Percentiles rank a stretch among this genome's conserved stretches.
Evolutionary conservation across 2,888 invertebrate genomes (phyloP).

Genomic region (Calliopum simillimum): DNA sequence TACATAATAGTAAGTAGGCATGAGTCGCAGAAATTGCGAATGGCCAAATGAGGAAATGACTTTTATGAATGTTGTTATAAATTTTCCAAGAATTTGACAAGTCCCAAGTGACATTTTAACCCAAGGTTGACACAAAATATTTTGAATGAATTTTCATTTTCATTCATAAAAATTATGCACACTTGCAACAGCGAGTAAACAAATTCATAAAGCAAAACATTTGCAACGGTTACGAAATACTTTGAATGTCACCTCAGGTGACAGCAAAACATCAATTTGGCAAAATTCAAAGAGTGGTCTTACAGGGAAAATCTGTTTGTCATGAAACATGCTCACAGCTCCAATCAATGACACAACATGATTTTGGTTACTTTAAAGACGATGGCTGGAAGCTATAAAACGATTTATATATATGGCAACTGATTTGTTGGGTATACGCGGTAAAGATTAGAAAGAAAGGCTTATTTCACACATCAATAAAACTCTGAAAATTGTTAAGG

Average conservation of each 20-base stretch:
- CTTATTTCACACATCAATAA: constrained; percentile 23
- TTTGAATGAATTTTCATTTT: constrained; percentile 25
- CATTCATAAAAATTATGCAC: constrained; percentile 22
- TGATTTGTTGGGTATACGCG: constrained; percentile 3
- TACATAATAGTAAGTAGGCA: no score
- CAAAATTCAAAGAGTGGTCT: no score
- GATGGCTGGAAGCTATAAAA: constrained; percentile 15
- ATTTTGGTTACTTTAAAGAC: neutral
- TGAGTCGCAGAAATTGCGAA: no score
- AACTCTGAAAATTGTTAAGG: neutral
- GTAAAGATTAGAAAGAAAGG: neutral
- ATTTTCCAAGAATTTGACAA: constrained; percentile 18
- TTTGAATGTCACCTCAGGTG: constrained; percentile 27
- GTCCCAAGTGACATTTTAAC: neutral
- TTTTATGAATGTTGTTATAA: no score
- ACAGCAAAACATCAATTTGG: neutral
- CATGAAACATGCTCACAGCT: neutral
- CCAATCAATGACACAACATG: constrained; percentile 11
- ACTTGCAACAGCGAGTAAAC: neutral
- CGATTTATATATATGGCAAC: neutral
- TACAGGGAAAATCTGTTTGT: no score
- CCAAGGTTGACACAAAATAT: neutral
- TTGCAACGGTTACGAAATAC: neutral
- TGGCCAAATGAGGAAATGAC: no score
- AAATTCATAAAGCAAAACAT: neutral